These are phyloP conservation scores for Thymallus thymallus DNA, from an alignment of 2,113 vertebrate genomes.

Conservation along the genomic window DNA sequence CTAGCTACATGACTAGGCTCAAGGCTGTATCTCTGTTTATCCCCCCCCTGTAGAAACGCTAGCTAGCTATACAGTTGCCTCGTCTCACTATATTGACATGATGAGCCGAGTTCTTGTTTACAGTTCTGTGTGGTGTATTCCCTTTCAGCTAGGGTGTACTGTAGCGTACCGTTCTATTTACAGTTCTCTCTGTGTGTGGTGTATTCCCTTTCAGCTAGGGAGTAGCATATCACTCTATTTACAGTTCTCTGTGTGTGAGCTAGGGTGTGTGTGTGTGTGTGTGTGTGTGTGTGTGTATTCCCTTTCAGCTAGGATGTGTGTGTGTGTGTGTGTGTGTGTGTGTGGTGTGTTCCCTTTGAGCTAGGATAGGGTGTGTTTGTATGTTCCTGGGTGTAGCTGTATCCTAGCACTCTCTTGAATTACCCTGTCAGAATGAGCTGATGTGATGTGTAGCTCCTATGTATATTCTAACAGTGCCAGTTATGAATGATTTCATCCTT, in stretches of 20 bases:
- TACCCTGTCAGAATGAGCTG: conserved; percentile 40
- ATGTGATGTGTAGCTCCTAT: conserved; percentile 9
- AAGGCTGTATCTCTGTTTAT: conserved; percentile 24
- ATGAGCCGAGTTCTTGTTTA: conserved; percentile 29
- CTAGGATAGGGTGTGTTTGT: no score
- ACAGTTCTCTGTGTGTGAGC: no score
- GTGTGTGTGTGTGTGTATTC: no score
- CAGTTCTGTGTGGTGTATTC: not conserved
- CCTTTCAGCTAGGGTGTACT: no score
- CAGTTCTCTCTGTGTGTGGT: not conserved
- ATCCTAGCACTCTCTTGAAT: conserved; percentile 41
- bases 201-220: no score
- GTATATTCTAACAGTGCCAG: conserved; percentile 33
- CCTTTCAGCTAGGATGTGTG: not conserved
- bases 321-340: not conserved
- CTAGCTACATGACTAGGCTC: conserved; percentile 22
- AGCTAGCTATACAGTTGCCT: conserved; percentile 44
- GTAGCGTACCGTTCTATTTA: not conserved
- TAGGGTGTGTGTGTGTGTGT: no score
- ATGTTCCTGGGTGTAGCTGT: not conserved
- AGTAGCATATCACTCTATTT: no score
- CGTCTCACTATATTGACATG: conserved; percentile 48
- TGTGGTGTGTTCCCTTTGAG: no score
- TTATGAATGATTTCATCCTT: conserved; percentile 20
- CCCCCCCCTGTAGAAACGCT: no score